These are phyloP conservation scores for Orussus abietinus DNA, from an alignment of 1,140 invertebrate genomes.

Conservation along the genomic window DNA sequence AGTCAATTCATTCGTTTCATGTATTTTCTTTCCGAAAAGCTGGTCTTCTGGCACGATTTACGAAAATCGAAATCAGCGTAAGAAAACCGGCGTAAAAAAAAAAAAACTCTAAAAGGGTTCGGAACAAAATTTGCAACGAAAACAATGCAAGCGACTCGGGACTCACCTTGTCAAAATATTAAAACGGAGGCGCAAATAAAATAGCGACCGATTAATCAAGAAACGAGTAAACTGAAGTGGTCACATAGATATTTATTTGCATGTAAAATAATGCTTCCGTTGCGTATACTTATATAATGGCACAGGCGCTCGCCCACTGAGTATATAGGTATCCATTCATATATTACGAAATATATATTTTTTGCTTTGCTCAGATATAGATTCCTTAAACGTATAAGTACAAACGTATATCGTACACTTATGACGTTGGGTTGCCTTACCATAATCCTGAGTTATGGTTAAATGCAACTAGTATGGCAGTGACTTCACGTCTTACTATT, in stretches of 20 bases:
- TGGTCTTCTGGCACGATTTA: no score
- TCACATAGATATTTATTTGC: constrained; percentile 33
- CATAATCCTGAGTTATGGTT: constrained; percentile 16
- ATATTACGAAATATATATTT: constrained; percentile 18
- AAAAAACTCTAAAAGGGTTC: no score
- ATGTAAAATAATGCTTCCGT: constrained; percentile 34
- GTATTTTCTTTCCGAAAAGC: no score
- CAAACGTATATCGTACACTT: constrained; percentile 12
- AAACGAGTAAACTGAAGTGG: no score
- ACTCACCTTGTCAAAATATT: no score
- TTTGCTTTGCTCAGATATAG: constrained; percentile 14
- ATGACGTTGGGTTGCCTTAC: constrained; percentile 7
- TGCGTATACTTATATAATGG: constrained; percentile 27
- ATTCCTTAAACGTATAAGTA: constrained; percentile 11
- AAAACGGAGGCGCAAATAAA: background rate
- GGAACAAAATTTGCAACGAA: no score
- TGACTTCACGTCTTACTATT: constrained; percentile 32
- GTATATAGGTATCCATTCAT: constrained; percentile 25
- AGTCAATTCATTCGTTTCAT: no score
- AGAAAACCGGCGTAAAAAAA: no score
- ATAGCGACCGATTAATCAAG: no score
- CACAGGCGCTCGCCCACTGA: constrained; percentile 19
- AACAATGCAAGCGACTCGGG: no score
- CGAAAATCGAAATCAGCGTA: no score
- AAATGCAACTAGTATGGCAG: constrained; percentile 39